Conservation (phyloP, 2,113 vertebrate genomes). For the Synchiropus splendidus region DNA sequence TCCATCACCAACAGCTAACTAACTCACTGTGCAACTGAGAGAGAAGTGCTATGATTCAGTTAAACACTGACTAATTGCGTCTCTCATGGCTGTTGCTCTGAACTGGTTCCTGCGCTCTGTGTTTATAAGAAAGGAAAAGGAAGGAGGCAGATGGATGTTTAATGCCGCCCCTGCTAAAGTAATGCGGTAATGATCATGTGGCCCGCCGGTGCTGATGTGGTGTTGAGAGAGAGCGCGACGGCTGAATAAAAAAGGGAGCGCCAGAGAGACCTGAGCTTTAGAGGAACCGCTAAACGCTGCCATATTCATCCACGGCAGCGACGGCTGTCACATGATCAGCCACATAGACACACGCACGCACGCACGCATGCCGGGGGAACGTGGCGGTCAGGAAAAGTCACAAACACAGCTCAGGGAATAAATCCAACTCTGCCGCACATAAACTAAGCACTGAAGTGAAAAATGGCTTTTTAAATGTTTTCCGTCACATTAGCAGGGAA, state of each 20-base stretch:
- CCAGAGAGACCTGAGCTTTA: constrained; percentile 40
- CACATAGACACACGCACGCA: constrained; percentile 5
- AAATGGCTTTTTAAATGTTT: no score
- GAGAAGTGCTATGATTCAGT: constrained; percentile 47
- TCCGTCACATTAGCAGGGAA: no score
- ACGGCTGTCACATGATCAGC: not conserved
- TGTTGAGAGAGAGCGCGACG: constrained; percentile 38
- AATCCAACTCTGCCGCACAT: no score
- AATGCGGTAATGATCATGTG: constrained; percentile 54
- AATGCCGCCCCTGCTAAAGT: constrained; percentile 35
- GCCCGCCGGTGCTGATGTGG: constrained; percentile 50
- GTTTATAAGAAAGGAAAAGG: constrained; percentile 13
- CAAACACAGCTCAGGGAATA: not conserved
- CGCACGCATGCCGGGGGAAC: constrained; percentile 4
- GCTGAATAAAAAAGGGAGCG: constrained; percentile 15
- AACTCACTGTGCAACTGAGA: constrained; percentile 8
- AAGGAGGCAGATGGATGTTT: constrained; percentile 32
- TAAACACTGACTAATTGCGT: constrained; percentile 49
- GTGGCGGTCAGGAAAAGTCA: not conserved
- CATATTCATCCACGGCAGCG: constrained; percentile 46
- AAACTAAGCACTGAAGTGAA: no score
- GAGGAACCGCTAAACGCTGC: constrained; percentile 62
- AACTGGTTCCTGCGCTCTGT: constrained; percentile 45
- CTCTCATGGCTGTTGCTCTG: constrained; percentile 38
- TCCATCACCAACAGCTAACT: no score